Percentiles rank a stretch among this genome's conserved stretches.
phyloP scores from a whole-genome alignment of 2,113 vertebrate genomes.

The Oreotrochilus melanogaster region DNA sequence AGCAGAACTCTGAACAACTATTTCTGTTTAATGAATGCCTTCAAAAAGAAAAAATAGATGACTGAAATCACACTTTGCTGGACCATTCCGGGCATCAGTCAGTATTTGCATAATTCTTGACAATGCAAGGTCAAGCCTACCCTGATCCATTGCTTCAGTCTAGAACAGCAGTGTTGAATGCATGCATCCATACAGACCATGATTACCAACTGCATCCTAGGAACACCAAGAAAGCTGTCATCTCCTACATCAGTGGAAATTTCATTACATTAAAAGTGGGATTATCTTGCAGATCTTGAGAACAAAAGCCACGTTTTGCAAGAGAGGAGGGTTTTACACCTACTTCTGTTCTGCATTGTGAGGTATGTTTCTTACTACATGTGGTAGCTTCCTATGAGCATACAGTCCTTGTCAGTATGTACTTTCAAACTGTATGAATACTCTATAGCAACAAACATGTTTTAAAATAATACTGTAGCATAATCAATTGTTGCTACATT shows the following conservation, averaged over 20 bases:
- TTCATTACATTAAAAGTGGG: not conserved
- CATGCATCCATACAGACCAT: not conserved
- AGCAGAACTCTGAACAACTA: not conserved
- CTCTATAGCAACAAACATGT: not conserved
- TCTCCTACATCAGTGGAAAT: not conserved
- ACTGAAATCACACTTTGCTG: not conserved
- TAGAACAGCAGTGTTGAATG: not conserved
- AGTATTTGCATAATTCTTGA: not conserved
- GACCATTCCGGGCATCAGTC: not conserved
- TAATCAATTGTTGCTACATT: not conserved
- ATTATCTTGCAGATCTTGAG: not conserved
- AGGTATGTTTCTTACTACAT: not conserved
- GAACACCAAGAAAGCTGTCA: not conserved
- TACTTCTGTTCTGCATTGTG: not conserved
- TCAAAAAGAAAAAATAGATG: not conserved
- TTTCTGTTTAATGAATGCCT: not conserved
- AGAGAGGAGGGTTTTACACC: not conserved
- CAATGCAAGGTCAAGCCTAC: not conserved
- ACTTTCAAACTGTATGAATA: not conserved
- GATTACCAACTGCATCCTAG: not conserved
- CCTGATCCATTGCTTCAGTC: not conserved
- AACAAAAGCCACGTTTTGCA: not conserved
- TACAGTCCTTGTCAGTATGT: not conserved
- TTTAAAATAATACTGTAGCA: not conserved
- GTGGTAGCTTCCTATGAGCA: not conserved